Conservation (phyloP, 2,888 invertebrate genomes). For the Ochropleura plecta region DNA sequence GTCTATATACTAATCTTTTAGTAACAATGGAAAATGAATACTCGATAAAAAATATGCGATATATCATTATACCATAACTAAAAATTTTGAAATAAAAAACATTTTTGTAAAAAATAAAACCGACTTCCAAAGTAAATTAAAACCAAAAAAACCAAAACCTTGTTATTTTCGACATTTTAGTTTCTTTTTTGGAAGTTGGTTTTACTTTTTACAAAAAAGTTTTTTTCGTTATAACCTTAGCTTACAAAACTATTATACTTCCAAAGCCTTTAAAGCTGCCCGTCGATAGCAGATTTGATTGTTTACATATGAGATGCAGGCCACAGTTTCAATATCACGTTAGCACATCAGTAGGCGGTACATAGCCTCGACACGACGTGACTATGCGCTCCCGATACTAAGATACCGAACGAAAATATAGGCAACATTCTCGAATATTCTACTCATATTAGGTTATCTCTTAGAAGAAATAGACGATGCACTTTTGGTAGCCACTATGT, state of each 20-base stretch:
- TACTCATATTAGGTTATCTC: background rate
- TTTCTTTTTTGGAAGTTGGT: too few species aligned
- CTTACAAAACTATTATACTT: background rate
- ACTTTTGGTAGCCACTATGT: background rate
- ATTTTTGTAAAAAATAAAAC: too few species aligned
- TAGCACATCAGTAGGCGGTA: slow-evolving; percentile 37
- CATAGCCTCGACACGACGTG: slow-evolving; percentile 32
- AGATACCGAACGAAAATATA: slow-evolving; percentile 26
- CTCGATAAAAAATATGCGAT: too few species aligned
- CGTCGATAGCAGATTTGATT: background rate
- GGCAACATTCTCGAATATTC: background rate
- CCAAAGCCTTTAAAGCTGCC: background rate
- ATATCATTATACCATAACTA: too few species aligned
- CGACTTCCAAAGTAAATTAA: too few species aligned
- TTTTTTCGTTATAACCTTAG: background rate
- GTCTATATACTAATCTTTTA: too few species aligned
- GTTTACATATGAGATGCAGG: slow-evolving; percentile 26
- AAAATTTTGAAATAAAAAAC: too few species aligned
- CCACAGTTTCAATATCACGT: slow-evolving; percentile 42
- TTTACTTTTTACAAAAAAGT: too few species aligned
- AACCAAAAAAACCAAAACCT: too few species aligned
- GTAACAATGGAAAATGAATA: too few species aligned
- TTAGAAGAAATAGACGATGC: slow-evolving; percentile 1
- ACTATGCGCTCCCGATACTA: slow-evolving; percentile 9
- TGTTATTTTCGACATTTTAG: too few species aligned